Evolutionary conservation across 2,797 vertebrate genomes (phyloP).

Genomic region (Argentina silus): DNA sequence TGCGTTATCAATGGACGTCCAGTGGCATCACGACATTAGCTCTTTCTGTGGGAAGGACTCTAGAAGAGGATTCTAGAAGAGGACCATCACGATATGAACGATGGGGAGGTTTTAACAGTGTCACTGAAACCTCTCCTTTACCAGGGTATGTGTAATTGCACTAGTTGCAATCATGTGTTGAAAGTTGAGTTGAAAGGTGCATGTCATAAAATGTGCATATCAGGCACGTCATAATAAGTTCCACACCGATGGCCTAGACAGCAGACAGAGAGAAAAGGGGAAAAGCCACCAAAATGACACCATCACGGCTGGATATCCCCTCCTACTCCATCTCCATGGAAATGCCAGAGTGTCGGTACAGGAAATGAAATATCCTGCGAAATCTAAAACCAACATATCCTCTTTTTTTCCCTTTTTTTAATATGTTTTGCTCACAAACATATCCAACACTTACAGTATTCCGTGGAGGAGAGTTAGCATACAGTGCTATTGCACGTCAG

Average conservation of each 20-base stretch:
- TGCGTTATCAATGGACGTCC: slow-evolving; percentile 8
- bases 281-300: too few species aligned
- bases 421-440: neutral
- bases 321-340: neutral
- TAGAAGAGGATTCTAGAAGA: neutral
- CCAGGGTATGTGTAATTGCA: slow-evolving; percentile 10
- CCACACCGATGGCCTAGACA: neutral
- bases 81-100: neutral
- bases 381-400: neutral
- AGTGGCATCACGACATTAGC: neutral
- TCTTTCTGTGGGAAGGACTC: neutral
- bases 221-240: slow-evolving; percentile 16
- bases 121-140: slow-evolving; percentile 9
- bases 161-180: slow-evolving; percentile 19
- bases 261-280: neutral
- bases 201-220: slow-evolving; percentile 28
- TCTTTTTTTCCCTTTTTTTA: neutral
- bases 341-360: neutral
- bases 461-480: too few species aligned
- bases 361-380: neutral
- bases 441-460: neutral
- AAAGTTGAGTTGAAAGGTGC: slow-evolving; percentile 12
- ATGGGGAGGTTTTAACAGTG: neutral
- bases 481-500: neutral
- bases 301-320: neutral